Evolutionary conservation across 2,797 vertebrate genomes (phyloP).

Genomic region (Merluccius polli): DNA sequence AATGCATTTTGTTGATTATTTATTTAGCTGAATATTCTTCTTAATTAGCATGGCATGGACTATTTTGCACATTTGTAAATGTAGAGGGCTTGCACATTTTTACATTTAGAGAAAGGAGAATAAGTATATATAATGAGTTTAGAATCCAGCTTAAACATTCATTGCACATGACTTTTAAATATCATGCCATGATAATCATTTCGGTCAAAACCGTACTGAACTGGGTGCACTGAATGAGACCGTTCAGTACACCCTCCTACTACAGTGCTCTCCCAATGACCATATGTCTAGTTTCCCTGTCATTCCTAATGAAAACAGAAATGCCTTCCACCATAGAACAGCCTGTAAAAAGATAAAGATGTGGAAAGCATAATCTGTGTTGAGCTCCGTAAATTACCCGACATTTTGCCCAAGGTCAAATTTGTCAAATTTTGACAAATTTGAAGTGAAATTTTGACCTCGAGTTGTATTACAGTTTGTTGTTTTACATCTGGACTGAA

Average conservation of each 20-base stretch:
- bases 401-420: background rate
- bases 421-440: background rate
- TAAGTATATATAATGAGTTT: background rate
- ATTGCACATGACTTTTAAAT: background rate
- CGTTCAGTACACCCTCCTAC: too few species aligned
- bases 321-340: background rate
- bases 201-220: conserved; percentile 6
- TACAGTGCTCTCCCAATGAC: too few species aligned
- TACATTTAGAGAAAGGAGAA: background rate
- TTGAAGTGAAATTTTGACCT: background rate
- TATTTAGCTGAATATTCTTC: background rate
- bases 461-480: background rate
- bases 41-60: background rate
- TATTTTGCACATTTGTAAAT: background rate
- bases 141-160: background rate
- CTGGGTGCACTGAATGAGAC: too few species aligned
- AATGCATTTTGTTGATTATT: background rate
- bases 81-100: too few species aligned
- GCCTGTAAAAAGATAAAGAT: background rate
- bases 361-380: background rate
- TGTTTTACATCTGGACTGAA: too few species aligned
- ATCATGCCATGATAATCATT: conserved; percentile 9
- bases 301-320: background rate
- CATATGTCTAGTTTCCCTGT: background rate
- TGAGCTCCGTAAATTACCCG: background rate